A percentile compares a stretch with the other conserved stretches of the same genome.
These are phyloP conservation scores for Coluber constrictor DNA, from an alignment of 2,797 vertebrate species.

Conservation along the genomic window DNA sequence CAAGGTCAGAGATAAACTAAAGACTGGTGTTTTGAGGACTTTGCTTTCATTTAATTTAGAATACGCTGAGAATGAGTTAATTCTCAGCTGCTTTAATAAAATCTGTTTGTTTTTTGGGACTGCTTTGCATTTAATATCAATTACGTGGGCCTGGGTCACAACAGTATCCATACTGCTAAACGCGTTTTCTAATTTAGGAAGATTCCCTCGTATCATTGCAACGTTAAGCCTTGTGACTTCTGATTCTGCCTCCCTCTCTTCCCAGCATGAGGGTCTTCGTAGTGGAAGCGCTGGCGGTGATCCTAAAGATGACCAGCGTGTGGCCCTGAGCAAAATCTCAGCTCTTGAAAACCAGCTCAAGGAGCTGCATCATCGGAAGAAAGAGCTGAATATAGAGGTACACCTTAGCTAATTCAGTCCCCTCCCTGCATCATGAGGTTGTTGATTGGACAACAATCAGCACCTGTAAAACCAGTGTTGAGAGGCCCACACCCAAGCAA, in stretches of 20 bases:
- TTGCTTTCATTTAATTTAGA: too few relatives aligned
- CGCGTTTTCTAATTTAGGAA: neutral
- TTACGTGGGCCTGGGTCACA: too few relatives aligned
- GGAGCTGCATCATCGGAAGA: slow-evolving; percentile 84
- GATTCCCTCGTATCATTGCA: neutral
- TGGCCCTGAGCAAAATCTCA: slow-evolving; percentile 61
- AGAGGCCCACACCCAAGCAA: slow-evolving; percentile 4
- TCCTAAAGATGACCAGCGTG: slow-evolving; percentile 49
- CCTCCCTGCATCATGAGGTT: neutral
- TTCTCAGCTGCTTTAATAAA: too few relatives aligned
- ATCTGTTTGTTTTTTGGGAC: too few relatives aligned
- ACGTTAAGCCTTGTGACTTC: neutral
- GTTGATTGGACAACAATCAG: neutral
- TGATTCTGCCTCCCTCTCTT: neutral
- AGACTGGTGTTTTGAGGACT: too few relatives aligned
- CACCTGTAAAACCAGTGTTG: slow-evolving; percentile 42
- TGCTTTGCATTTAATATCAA: too few relatives aligned
- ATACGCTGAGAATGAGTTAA: too few relatives aligned
- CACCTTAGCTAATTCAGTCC: neutral
- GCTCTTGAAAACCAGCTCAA: slow-evolving; percentile 77
- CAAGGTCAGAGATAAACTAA: too few relatives aligned
- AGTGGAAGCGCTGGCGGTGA: neutral
- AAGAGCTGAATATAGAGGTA: slow-evolving; percentile 87
- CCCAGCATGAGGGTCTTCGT: neutral
- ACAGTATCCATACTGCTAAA: neutral